Evolutionary conservation across 2,113 vertebrate genomes (phyloP).

Genomic region (Rousettus leschenaultii): DNA sequence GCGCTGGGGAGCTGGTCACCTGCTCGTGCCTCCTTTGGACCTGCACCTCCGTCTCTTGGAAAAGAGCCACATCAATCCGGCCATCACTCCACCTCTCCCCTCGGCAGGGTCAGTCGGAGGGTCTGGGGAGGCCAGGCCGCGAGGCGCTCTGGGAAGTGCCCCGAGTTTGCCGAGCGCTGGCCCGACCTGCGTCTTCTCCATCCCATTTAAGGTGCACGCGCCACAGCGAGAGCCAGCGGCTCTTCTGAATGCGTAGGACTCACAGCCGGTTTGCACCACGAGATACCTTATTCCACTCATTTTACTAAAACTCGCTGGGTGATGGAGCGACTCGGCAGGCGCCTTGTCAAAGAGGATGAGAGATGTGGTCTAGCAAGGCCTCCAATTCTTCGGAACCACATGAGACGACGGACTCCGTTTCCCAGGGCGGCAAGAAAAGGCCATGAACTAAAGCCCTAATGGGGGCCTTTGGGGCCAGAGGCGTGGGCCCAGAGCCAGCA

Average conservation of each 20-base stretch:
- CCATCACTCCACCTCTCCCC: neutral
- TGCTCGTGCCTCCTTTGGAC: neutral
- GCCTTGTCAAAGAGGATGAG: neutral
- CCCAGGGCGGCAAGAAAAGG: neutral
- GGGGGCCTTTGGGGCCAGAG: conserved; percentile 29
- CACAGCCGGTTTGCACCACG: neutral
- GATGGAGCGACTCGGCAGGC: neutral
- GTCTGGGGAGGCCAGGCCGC: neutral
- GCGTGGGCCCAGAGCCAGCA: conserved; percentile 39
- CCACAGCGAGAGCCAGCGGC: neutral
- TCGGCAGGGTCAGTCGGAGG: neutral
- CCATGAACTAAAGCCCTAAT: conserved; percentile 32
- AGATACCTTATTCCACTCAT: neutral
- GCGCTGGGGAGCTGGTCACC: neutral
- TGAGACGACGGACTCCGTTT: neutral
- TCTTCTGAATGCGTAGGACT: neutral
- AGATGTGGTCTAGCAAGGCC: neutral
- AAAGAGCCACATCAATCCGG: neutral
- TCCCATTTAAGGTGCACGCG: neutral
- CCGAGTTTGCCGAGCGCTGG: neutral
- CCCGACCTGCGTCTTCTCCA: neutral
- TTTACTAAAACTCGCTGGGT: neutral
- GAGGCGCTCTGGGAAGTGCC: neutral
- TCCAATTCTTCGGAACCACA: neutral
- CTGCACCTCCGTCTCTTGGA: neutral